Conservation (phyloP, 1,140 invertebrate genomes). For the Zaprionus africanus region DNA sequence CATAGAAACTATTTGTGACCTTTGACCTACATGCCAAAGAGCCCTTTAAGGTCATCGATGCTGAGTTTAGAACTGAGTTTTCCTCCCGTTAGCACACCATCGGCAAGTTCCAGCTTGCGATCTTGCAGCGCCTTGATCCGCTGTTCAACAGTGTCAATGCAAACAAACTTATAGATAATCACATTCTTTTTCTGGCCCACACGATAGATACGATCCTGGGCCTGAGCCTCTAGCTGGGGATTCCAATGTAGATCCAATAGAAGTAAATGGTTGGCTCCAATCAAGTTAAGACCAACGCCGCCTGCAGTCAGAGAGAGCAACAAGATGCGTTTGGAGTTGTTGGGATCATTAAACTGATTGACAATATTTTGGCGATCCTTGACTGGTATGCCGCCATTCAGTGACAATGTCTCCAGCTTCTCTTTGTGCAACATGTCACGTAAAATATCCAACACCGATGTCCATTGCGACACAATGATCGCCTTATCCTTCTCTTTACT, state of each 20-base stretch:
- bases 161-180: conserved; percentile 94
- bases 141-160: conserved; percentile 93
- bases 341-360: conserved; percentile 89
- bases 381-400: conserved; percentile 89
- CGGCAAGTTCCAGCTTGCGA: conserved; percentile 91
- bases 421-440: conserved; percentile 86
- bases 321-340: conserved; percentile 87
- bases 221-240: conserved; percentile 96
- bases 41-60: conserved; percentile 90
- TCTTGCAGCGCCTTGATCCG: conserved; percentile 92
- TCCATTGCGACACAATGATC: conserved; percentile 95
- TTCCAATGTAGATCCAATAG: conserved; percentile 97
- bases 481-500: conserved; percentile 87
- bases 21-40: conserved; percentile 88
- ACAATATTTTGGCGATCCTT: conserved; percentile 88
- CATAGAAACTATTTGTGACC: neutral
- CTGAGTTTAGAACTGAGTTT: conserved; percentile 88
- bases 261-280: conserved; percentile 95
- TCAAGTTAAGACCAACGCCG: conserved; percentile 95
- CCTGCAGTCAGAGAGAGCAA: conserved; percentile 94
- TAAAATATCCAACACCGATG: conserved; percentile 90
- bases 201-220: conserved; percentile 95
- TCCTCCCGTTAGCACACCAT: conserved; percentile 90
- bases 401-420: conserved; percentile 86
- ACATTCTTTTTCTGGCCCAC: conserved; percentile 94